phyloP scores from a whole-genome alignment of 2,113 vertebrate species.

The Dasyornis broadbenti region DNA sequence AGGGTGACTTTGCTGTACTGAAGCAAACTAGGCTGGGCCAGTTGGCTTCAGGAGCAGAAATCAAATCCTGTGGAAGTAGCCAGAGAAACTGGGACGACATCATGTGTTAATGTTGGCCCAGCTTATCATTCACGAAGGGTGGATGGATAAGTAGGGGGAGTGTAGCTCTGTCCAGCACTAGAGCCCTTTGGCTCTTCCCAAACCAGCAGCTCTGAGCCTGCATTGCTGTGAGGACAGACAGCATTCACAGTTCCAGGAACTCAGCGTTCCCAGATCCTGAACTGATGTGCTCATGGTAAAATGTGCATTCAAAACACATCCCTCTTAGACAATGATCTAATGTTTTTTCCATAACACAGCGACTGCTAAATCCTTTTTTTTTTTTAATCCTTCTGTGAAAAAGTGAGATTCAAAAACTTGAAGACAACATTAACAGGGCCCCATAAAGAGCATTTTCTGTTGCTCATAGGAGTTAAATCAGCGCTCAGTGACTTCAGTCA shows the following conservation, averaged over 20 bases:
- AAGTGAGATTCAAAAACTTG: background rate
- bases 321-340: background rate
- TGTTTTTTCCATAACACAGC: background rate
- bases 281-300: background rate
- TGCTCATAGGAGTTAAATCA: background rate
- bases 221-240: background rate
- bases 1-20: background rate
- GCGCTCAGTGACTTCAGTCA: background rate
- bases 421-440: background rate
- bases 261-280: background rate
- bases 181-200: background rate
- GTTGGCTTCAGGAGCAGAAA: background rate
- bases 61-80: background rate
- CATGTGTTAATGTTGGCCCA: background rate
- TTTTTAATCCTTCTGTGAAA: background rate
- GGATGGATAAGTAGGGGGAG: background rate
- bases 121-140: accelerated
- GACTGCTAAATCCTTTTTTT: background rate
- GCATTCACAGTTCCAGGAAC: background rate
- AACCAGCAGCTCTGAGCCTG: background rate
- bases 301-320: background rate
- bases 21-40: background rate
- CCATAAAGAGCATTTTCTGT: background rate
- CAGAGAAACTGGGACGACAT: background rate
- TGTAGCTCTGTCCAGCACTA: background rate